A percentile compares a stretch with the other conserved stretches of the same genome.
phyloP scores from a whole-genome alignment of 2,888 invertebrate species.

The Morinoia aosen region DNA sequence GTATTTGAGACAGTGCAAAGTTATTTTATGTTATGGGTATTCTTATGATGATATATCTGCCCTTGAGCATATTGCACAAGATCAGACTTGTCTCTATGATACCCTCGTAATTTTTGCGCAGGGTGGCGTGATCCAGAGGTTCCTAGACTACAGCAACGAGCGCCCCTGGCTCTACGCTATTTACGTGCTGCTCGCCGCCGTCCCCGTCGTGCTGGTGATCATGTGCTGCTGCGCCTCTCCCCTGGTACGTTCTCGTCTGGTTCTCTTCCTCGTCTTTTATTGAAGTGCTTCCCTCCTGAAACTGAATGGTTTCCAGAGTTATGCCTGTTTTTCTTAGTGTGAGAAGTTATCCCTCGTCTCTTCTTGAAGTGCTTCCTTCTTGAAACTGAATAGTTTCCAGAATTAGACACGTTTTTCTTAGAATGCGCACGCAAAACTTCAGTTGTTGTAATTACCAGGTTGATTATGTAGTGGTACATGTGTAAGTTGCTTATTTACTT shows the following conservation, averaged over 20 bases:
- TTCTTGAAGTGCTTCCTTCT: not conserved
- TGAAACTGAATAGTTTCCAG: not conserved
- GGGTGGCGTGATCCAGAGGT: constrained; percentile 84
- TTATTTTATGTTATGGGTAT: no score
- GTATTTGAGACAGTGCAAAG: no score
- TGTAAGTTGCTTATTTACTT: no score
- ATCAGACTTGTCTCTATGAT: no score
- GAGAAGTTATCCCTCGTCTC: no score
- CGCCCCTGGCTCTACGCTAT: constrained; percentile 94
- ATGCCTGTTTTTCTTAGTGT: not conserved
- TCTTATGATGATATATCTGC: no score
- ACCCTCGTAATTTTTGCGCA: constrained; percentile 73
- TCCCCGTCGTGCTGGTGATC: constrained; percentile 84
- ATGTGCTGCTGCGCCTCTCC: constrained; percentile 81
- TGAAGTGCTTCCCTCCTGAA: not conserved
- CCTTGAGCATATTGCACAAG: no score
- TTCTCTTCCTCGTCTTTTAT: not conserved
- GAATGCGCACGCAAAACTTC: no score
- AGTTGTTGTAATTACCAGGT: no score
- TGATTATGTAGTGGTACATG: no score
- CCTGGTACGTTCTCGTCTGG: constrained; percentile 53
- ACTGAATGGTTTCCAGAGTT: not conserved
- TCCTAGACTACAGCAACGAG: constrained; percentile 83
- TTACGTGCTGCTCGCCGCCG: constrained; percentile 82
- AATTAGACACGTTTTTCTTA: not conserved